phyloP scores from a whole-genome alignment of 2,113 vertebrate species.

The Colistium nudipinnis region DNA sequence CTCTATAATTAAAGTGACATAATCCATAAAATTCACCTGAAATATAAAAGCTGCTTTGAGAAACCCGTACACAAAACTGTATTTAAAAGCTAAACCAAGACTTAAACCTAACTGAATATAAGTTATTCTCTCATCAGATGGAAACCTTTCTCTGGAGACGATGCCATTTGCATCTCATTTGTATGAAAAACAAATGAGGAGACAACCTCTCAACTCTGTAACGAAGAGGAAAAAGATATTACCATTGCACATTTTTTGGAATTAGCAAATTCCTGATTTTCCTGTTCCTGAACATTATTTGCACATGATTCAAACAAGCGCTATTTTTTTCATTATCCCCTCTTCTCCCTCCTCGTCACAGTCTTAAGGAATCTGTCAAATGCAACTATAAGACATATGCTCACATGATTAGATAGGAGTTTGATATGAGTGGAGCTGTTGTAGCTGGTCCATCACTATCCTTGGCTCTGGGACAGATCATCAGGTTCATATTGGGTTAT shows the following conservation, averaged over 20 bases:
- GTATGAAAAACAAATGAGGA: conserved; percentile 17
- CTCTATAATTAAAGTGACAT: neutral
- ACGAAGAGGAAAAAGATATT: neutral
- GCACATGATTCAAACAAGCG: conserved; percentile 8
- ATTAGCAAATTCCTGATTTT: neutral
- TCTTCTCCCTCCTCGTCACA: neutral
- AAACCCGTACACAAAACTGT: neutral
- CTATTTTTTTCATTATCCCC: neutral
- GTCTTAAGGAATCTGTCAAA: conserved; percentile 22
- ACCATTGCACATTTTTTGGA: neutral
- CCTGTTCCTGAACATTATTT: neutral
- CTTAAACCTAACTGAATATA: neutral
- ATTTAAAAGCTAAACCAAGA: neutral
- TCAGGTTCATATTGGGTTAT: conserved; percentile 56
- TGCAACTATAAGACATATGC: conserved; percentile 3
- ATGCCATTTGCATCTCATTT: conserved; percentile 16
- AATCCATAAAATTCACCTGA: conserved; percentile 2
- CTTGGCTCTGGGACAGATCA: conserved; percentile 24
- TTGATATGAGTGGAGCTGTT: conserved; percentile 1
- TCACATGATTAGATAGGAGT: conserved; percentile 22
- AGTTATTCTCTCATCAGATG: neutral
- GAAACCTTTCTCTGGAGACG: conserved; percentile 5
- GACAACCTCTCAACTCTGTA: neutral
- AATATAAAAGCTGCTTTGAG: neutral
- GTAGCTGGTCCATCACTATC: conserved; percentile 17